Conservation (phyloP, 2,797 vertebrate species). For the Sebastes iracundus region DNA sequence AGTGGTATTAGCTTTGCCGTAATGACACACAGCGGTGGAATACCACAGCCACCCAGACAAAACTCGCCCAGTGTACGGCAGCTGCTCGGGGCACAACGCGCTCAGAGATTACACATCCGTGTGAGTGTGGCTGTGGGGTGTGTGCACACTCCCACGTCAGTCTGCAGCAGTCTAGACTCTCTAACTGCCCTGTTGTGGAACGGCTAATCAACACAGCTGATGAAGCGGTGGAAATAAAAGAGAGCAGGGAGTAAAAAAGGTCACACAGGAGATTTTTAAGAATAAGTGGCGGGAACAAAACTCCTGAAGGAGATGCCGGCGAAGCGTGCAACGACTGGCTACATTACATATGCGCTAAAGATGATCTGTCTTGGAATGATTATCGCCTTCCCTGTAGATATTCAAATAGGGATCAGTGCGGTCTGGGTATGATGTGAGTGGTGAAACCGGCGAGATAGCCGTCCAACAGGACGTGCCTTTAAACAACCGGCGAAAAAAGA, state of each 20-base stretch:
- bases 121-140: slow-evolving; percentile 46
- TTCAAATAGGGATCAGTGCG: slow-evolving; percentile 38
- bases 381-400: slow-evolving; percentile 50
- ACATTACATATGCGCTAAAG: slow-evolving; percentile 17
- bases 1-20: slow-evolving; percentile 54
- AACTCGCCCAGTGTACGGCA: slow-evolving; percentile 27
- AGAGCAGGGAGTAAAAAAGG: slow-evolving; percentile 23
- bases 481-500: slow-evolving; percentile 23
- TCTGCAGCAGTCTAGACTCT: slow-evolving; percentile 71
- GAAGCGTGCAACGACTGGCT: slow-evolving; percentile 13
- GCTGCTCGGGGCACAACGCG: slow-evolving; percentile 49
- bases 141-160: slow-evolving; percentile 48
- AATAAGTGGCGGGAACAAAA: slow-evolving; percentile 17
- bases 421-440: slow-evolving; percentile 41
- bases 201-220: slow-evolving; percentile 64
- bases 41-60: slow-evolving; percentile 48
- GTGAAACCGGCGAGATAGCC: slow-evolving; percentile 35
- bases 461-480: slow-evolving; percentile 42
- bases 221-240: slow-evolving; percentile 44
- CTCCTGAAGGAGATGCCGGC: slow-evolving; percentile 11
- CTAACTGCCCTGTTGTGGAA: slow-evolving; percentile 60
- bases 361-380: slow-evolving; percentile 54
- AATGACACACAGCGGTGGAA: slow-evolving; percentile 55
- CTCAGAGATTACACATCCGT: slow-evolving; percentile 55
- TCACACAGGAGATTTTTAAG: slow-evolving; percentile 18